Evolutionary conservation across 2,888 invertebrate genomes (phyloP).

Genomic region (Macrophya alboannulata): DNA sequence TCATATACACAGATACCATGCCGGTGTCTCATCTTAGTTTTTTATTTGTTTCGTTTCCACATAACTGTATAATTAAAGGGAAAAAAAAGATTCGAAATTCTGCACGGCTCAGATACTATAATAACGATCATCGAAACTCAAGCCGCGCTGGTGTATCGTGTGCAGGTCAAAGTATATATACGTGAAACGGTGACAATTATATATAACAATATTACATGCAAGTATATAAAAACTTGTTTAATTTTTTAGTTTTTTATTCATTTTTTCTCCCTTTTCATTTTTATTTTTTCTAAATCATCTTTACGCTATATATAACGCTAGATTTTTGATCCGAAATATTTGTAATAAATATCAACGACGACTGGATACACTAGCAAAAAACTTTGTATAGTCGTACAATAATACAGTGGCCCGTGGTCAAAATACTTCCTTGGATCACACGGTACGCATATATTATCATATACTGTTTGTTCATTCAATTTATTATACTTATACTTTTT

Average conservation of each 20-base stretch:
- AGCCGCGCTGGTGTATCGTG: constrained; percentile 25
- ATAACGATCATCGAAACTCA: constrained; percentile 28
- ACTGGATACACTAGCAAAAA: neutral
- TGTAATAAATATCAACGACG: neutral
- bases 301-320: too few relatives aligned
- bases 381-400: neutral
- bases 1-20: constrained; percentile 63
- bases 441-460: constrained; percentile 1
- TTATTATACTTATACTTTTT: constrained; percentile 6
- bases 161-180: neutral
- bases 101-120: neutral
- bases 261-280: neutral
- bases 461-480: neutral
- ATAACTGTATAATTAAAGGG: constrained; percentile 53
- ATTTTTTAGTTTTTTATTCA: neutral
- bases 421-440: constrained; percentile 12
- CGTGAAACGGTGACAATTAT: neutral
- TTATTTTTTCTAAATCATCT: neutral
- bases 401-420: neutral
- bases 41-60: neutral
- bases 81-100: constrained; percentile 61
- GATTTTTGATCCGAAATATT: neutral
- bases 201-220: neutral
- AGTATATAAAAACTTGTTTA: neutral
- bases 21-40: constrained; percentile 60